A percentile compares a stretch with the other conserved stretches of the same genome.
phyloP scores from a whole-genome alignment of 2,113 vertebrate species.

The Ammodytes marinus region DNA sequence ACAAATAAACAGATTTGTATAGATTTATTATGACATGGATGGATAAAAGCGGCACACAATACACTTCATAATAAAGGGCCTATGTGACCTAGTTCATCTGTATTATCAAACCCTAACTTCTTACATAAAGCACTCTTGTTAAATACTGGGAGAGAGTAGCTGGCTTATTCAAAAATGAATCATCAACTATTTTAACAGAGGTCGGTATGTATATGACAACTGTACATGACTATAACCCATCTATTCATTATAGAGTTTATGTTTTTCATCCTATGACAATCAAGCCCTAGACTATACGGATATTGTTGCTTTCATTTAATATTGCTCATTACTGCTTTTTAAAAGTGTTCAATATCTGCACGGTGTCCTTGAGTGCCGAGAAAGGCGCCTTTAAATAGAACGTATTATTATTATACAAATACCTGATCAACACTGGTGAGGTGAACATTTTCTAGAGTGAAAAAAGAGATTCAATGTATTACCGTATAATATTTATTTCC shows the following conservation, averaged over 20 bases:
- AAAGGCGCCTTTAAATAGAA: no score
- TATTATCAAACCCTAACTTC: neutral
- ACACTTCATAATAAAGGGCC: neutral
- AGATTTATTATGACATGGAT: neutral
- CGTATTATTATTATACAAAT: neutral
- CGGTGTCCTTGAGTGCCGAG: no score
- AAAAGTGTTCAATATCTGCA: no score
- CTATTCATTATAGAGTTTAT: neutral
- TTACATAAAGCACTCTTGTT: neutral
- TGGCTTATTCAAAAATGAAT: neutral
- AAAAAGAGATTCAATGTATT: neutral
- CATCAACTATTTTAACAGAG: neutral
- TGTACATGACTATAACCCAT: neutral
- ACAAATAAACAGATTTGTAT: neutral
- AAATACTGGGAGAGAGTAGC: neutral
- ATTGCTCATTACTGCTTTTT: no score
- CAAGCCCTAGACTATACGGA: no score
- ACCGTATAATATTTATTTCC: neutral
- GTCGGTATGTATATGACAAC: neutral
- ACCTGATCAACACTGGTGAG: neutral
- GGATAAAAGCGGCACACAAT: neutral
- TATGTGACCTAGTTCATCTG: neutral
- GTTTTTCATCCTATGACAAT: neutral
- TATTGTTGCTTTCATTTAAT: no score
- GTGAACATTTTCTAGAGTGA: neutral